These are phyloP conservation scores for Ophiodon elongatus DNA, from an alignment of 2,113 vertebrate species.

Conservation along the genomic window DNA sequence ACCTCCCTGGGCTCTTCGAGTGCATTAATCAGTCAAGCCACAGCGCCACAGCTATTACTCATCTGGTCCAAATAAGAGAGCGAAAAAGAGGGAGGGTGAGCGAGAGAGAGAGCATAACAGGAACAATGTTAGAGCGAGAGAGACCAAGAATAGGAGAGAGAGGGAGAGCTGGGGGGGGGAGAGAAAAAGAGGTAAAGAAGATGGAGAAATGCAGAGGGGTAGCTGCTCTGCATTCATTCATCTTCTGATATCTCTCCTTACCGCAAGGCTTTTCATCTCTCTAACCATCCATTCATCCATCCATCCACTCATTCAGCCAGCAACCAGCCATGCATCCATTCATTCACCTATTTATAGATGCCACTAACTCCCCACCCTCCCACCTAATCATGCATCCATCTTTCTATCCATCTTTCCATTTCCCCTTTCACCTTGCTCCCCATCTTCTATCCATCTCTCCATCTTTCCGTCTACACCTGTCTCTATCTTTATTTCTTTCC, in stretches of 20 bases:
- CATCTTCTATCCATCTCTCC: conserved; percentile 57
- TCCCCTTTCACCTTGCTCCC: conserved; percentile 54
- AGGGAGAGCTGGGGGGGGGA: conserved; percentile 12
- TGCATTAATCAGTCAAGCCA: conserved; percentile 83
- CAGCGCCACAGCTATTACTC: conserved; percentile 76
- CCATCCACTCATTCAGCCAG: conserved; percentile 61
- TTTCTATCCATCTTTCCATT: conserved; percentile 71
- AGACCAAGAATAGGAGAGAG: conserved; percentile 8
- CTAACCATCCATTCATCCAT: conserved; percentile 63
- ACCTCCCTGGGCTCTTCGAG: conserved; percentile 74
- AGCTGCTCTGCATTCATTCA: conserved; percentile 69
- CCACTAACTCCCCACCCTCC: conserved; percentile 51
- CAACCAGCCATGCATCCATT: conserved; percentile 67
- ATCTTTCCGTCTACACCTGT: conserved; percentile 37
- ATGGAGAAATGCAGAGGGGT: conserved; percentile 43
- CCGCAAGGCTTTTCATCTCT: conserved; percentile 72
- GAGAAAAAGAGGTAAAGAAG: conserved; percentile 26
- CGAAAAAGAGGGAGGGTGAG: conserved; percentile 17
- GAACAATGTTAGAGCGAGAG: conserved; percentile 52
- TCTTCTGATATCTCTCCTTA: conserved; percentile 70
- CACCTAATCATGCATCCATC: conserved; percentile 70
- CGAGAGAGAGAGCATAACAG: conserved; percentile 47
- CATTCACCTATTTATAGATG: conserved; percentile 73
- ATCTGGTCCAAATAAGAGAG: conserved; percentile 75
- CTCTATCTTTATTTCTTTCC: conserved; percentile 52